phyloP scores from a whole-genome alignment of 2,113 vertebrate species.

The Zosterops borbonicus region DNA sequence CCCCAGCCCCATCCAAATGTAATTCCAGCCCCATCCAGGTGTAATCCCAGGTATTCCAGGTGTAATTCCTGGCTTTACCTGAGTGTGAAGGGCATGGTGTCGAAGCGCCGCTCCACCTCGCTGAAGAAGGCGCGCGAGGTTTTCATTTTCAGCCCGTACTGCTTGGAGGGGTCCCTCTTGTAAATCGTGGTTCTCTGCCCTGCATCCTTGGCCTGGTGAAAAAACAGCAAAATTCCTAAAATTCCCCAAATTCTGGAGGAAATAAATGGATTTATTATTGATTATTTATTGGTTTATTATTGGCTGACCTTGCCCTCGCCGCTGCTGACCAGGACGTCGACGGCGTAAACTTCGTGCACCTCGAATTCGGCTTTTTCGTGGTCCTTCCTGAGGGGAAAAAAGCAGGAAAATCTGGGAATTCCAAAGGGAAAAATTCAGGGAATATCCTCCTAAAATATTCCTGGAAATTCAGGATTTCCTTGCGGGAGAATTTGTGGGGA shows the following conservation, averaged over 20 bases:
- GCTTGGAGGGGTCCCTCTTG: constrained; percentile 95
- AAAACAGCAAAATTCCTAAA: neutral
- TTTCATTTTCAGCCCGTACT: constrained; percentile 98
- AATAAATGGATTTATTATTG: no score
- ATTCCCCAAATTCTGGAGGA: neutral
- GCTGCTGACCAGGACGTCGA: constrained; percentile 94
- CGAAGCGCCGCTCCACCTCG: constrained; percentile 94
- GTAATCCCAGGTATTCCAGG: neutral
- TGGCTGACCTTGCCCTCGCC: constrained; percentile 93
- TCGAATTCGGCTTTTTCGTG: constrained; percentile 98
- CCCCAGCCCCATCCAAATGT: neutral
- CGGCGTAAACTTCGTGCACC: constrained; percentile 96
- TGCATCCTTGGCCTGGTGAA: constrained; percentile 84
- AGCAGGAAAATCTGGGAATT: neutral
- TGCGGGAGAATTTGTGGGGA: no score
- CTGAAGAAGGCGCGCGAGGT: constrained; percentile 96
- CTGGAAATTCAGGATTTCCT: neutral
- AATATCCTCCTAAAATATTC: neutral
- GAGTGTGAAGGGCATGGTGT: constrained; percentile 94
- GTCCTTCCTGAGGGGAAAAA: constrained; percentile 84
- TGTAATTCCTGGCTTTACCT: neutral
- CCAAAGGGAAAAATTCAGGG: neutral
- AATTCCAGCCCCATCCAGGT: neutral
- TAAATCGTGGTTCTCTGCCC: constrained; percentile 97
- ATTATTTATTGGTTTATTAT: no score